Percentiles rank a stretch among this genome's conserved stretches.
phyloP scores from a whole-genome alignment of 2,888 invertebrate genomes.

The Meteorus cinctellus region DNA sequence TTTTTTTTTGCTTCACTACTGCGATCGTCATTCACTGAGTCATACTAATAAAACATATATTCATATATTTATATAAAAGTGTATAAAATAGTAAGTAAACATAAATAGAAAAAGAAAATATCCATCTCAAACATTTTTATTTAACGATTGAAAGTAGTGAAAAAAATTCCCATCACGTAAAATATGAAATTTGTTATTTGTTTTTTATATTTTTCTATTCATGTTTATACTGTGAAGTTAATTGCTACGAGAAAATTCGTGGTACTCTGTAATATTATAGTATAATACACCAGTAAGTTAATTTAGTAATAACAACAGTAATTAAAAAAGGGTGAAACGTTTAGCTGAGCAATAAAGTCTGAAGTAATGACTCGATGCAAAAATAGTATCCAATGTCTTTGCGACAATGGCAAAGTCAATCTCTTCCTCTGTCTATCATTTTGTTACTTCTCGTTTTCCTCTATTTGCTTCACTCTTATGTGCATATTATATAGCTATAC shows the following conservation, averaged over 20 bases:
- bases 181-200: slow-evolving; percentile 2
- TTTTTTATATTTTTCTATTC: background rate
- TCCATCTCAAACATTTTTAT: background rate
- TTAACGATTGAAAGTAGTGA: background rate
- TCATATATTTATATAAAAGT: background rate
- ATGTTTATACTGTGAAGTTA: background rate
- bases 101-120: background rate
- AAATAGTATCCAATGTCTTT: slow-evolving; percentile 66
- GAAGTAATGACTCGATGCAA: slow-evolving; percentile 69
- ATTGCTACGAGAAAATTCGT: slow-evolving; percentile 24
- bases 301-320: slow-evolving; percentile 45
- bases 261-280: slow-evolving; percentile 28
- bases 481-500: slow-evolving; percentile 25
- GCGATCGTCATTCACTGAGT: slow-evolving; percentile 22
- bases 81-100: background rate
- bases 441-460: slow-evolving; percentile 41
- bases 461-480: slow-evolving; percentile 11
- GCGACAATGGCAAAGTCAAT: slow-evolving; percentile 51
- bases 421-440: slow-evolving; percentile 2
- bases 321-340: slow-evolving; percentile 54
- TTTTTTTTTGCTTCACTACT: slow-evolving; percentile 19
- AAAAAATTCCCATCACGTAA: background rate
- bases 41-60: slow-evolving; percentile 20
- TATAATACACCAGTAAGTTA: slow-evolving; percentile 41
- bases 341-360: slow-evolving; percentile 66